Evolutionary conservation across 2,888 invertebrate species (phyloP).

Genomic region (Coleophora deauratella): DNA sequence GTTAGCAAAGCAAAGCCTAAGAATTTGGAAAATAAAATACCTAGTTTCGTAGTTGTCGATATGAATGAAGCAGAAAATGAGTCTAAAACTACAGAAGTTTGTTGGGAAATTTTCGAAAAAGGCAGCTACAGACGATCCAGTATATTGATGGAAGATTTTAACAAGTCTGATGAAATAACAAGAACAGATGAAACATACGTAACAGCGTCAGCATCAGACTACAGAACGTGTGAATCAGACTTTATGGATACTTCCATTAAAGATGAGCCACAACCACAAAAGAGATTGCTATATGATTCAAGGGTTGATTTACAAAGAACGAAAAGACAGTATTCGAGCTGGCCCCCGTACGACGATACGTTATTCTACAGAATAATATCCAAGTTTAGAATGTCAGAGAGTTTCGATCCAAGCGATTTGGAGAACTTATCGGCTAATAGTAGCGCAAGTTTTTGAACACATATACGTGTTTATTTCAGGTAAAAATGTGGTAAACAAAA

Average conservation of each 20-base stretch:
- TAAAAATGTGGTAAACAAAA: neutral
- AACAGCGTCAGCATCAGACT: slow-evolving; percentile 25
- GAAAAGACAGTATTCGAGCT: slow-evolving; percentile 36
- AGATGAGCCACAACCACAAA: slow-evolving; percentile 16
- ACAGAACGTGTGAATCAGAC: slow-evolving; percentile 28
- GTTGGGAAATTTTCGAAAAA: neutral
- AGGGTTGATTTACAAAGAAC: slow-evolving; percentile 21
- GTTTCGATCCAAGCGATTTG: slow-evolving; percentile 55
- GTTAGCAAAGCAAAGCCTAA: neutral
- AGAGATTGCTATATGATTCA: slow-evolving; percentile 35
- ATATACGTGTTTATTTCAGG: neutral
- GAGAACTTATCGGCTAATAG: slow-evolving; percentile 26
- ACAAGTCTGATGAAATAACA: slow-evolving; percentile 12
- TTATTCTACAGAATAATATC: slow-evolving; percentile 55
- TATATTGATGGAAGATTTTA: slow-evolving; percentile 16
- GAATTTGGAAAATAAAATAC: slow-evolving; percentile 33
- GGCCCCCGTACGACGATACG: slow-evolving; percentile 61
- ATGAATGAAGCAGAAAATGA: slow-evolving; percentile 12
- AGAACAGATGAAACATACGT: slow-evolving; percentile 18
- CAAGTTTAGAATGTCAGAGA: slow-evolving; percentile 59
- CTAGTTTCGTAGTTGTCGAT: slow-evolving; percentile 44
- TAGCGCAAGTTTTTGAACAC: slow-evolving; percentile 7
- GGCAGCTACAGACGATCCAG: slow-evolving; percentile 13
- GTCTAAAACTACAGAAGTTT: neutral
- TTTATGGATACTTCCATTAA: slow-evolving; percentile 10